Percentiles rank a stretch among this genome's conserved stretches.
Conservation (phyloP, 2,113 vertebrate genomes). For the Pipra filicauda region DNA sequence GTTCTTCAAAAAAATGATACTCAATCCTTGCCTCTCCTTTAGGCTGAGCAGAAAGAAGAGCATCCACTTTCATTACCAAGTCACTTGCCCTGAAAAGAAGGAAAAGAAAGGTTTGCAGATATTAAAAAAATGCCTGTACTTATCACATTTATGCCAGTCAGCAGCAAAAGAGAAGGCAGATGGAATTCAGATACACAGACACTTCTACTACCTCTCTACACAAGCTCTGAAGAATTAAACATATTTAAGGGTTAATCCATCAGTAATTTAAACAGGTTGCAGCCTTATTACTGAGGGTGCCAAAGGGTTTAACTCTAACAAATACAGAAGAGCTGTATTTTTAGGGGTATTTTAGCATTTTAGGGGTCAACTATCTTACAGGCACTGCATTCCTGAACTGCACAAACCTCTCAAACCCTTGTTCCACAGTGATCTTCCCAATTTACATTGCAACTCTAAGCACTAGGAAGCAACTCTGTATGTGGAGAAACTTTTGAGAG, state of each 20-base stretch:
- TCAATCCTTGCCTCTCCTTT: conserved; percentile 93
- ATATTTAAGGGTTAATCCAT: neutral
- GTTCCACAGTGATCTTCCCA: neutral
- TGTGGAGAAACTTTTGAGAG: neutral
- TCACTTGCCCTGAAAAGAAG: conserved; percentile 86
- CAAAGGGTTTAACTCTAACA: neutral
- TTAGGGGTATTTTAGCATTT: neutral
- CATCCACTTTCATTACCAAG: conserved; percentile 96
- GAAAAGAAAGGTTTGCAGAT: neutral
- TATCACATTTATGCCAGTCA: neutral
- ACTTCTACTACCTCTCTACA: neutral
- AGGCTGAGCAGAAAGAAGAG: conserved; percentile 92
- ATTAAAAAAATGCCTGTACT: neutral
- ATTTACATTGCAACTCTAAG: neutral
- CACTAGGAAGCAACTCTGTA: neutral
- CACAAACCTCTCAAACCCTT: neutral
- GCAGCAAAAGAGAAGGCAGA: neutral
- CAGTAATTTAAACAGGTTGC: neutral
- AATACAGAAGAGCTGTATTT: neutral
- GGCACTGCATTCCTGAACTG: neutral
- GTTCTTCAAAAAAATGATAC: conserved; percentile 87
- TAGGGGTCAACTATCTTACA: neutral
- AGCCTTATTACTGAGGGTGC: neutral
- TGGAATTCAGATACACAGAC: neutral
- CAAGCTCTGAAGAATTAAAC: neutral